Base-by-base conservation (phyloP, 92 coral and sea anemone species). In the Anthopleura xanthogrammica region DNA sequence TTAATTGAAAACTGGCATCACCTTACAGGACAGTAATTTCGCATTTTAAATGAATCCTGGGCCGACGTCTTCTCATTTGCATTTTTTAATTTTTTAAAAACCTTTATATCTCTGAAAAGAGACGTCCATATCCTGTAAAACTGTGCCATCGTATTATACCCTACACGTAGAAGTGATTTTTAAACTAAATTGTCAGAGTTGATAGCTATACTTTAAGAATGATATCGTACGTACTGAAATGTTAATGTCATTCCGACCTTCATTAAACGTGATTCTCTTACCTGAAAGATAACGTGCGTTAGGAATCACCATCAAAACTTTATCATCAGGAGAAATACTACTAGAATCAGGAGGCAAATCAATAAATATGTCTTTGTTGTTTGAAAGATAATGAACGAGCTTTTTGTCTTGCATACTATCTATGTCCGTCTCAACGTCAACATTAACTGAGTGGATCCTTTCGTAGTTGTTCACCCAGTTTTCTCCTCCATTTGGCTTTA, bases 271-370 rank as follows among this genome's bases (percentile, higher is more conserved):
- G 24, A 39, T 2, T 46, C 3, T 43, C 66, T 76, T 75, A 74
- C 79, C 79, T 75, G 9, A 4, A 13, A 74, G 19, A 23, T 79
- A 85, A 36, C 54, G 41, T 0, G 17, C 29, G n/a, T 70, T 50
- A 8, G 83, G 88, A 5, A 85, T 41, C 10, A 65, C 79, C 40
- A 79, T 71, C 42, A 85, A 19, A 14, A 79, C 78, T 9, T 78
- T 55, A 48, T 58, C 56, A 13, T 60, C 88, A 66, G 76, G 70
- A 55, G 72, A 65, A 17, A 85, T 16, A 71, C 79, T 70, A n/a
- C 71, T 79, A 3, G 72, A 8, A 6, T n/a, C 50, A 5, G 88
- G 88, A 11, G 72, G 83, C 12, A 85, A 19, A 52, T 85, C 88
- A 70, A 72, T 40, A 17, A 65, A 78, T 4, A 73, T 43, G 56